Evolutionary conservation across 2,888 invertebrate genomes (phyloP), one percentile per base, ranked within the genome.

Genomic region (Anoncus sp.): DNA sequence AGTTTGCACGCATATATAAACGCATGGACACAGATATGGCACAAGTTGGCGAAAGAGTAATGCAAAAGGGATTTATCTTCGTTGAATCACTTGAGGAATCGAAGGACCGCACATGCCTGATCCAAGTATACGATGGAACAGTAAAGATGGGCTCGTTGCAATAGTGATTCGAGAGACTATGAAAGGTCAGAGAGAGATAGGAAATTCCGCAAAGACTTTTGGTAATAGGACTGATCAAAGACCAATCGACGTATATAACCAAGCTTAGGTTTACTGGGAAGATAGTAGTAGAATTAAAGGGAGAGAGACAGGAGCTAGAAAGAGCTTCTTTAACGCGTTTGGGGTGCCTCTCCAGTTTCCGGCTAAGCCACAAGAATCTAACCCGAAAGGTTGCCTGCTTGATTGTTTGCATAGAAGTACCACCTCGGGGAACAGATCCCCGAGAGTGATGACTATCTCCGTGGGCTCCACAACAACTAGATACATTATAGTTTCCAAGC

Each of bases 331-430:
- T 63, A 69, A 45, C 49, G 49, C 55, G 49, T 27, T 69, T 43
- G 27, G 18, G 35, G n/a, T 4, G 31, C 40, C 57, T 73, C 69
- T 45, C n/a, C n/a, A 63, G 63, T 77, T 77, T 69, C 38, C 49
- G 51, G 45, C 47, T 31, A 27, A 73, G 35, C 73, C 60, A 51
- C 67, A 59, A 63, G 69, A 77, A 77, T 77, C 63, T 67, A n/a
- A 22, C 35, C n/a, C 27, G n/a, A 55, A 67, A 47, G 55, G 62
- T 20, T 49, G 51, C 38, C 12, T 16, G 40, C 24, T 47, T 24
- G 24, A 38, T 38, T 55, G 18, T 43, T 20, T n/a, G 38, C n/a
- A n/a, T n/a, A n/a, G n/a, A n/a, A n/a, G n/a, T n/a, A n/a, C n/a
- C n/a, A n/a, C n/a, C n/a, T n/a, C n/a, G n/a, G n/a, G n/a, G n/a